Conservation (phyloP, 2,113 vertebrate genomes). For the Menura novaehollandiae region DNA sequence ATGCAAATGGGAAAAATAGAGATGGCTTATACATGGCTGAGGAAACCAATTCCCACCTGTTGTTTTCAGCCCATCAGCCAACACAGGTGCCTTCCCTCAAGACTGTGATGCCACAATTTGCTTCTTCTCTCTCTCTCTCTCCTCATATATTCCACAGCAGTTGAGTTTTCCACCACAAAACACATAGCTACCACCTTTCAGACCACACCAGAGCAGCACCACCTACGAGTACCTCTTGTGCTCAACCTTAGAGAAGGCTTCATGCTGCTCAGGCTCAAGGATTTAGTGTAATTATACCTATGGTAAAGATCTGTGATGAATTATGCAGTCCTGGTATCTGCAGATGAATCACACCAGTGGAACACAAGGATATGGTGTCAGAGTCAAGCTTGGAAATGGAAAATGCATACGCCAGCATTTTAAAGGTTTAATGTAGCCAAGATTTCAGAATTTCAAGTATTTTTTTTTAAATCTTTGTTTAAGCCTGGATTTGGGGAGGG, state of each 20-base stretch:
- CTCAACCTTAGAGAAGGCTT: neutral
- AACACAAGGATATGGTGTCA: neutral
- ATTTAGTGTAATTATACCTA: neutral
- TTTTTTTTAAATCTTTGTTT: neutral
- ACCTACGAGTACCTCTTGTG: neutral
- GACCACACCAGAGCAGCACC: neutral
- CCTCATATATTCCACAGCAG: neutral
- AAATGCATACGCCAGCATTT: slow-evolving; percentile 3
- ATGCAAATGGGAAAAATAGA: neutral
- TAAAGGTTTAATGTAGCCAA: neutral
- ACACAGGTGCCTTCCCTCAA: neutral
- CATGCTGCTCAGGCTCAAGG: neutral
- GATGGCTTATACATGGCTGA: neutral
- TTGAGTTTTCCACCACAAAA: neutral
- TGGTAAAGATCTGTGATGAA: neutral
- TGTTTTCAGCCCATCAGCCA: neutral
- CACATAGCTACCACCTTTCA: neutral
- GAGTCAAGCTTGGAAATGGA: neutral
- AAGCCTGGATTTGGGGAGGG: neutral
- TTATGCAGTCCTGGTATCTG: neutral
- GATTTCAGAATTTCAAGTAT: slow-evolving; percentile 27
- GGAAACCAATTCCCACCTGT: neutral
- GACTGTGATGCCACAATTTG: neutral
- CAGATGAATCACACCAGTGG: neutral
- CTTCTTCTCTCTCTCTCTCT: neutral